phyloP scores from a whole-genome alignment of 2,797 vertebrate species.

The Sebastes paucispinis region DNA sequence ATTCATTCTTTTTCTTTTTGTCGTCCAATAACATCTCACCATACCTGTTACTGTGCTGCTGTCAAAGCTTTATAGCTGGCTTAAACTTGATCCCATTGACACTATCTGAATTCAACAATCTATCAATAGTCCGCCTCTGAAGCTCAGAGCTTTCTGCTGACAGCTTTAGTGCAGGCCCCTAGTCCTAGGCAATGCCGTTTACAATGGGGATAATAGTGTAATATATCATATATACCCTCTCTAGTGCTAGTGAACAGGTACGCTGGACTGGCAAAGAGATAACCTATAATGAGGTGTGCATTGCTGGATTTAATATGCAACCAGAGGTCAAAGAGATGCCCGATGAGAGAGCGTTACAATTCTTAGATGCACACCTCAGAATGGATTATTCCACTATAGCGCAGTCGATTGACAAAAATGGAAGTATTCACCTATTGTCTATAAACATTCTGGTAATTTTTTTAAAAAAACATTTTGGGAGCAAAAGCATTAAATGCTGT shows the following conservation, averaged over 20 bases:
- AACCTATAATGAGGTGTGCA: neutral
- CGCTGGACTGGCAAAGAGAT: neutral
- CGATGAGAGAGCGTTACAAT: neutral
- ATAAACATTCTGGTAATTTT: neutral
- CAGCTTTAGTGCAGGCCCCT: slow-evolving; percentile 3
- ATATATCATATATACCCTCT: neutral
- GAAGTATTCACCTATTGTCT: neutral
- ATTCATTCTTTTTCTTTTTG: neutral
- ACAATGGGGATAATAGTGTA: neutral
- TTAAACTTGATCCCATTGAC: neutral
- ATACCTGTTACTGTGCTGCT: accelerated
- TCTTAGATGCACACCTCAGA: neutral
- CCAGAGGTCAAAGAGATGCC: neutral
- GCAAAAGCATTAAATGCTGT: neutral
- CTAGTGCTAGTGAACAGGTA: neutral
- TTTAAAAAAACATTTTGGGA: neutral
- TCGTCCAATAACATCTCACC: neutral
- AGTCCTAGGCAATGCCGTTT: neutral
- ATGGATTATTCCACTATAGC: neutral
- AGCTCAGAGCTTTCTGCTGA: neutral
- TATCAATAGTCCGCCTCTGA: neutral
- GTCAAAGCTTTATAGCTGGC: neutral
- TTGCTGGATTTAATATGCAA: neutral
- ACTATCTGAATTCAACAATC: neutral
- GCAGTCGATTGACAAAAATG: neutral